Evolutionary conservation across 2,797 vertebrate species (phyloP).

Genomic region (Leptoclinus maculatus): DNA sequence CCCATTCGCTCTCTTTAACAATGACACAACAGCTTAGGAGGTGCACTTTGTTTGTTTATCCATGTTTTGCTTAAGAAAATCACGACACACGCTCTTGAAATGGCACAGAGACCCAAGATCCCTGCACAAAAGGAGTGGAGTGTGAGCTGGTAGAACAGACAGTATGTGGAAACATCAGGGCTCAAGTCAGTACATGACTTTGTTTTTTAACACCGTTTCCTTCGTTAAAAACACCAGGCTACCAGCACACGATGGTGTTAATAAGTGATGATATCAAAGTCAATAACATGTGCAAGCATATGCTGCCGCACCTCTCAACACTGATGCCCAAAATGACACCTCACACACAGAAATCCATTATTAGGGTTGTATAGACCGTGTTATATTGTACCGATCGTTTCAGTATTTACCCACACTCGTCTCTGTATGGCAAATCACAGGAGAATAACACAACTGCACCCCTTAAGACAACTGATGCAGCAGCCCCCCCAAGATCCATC

Average conservation of each 20-base stretch:
- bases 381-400: constrained; percentile 61
- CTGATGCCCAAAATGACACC: constrained; percentile 37
- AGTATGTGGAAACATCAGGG: constrained; percentile 29
- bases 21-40: neutral
- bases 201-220: constrained; percentile 4
- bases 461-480: constrained; percentile 25
- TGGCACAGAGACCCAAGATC: constrained; percentile 28
- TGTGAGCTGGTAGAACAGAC: constrained; percentile 11
- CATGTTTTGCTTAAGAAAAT: neutral
- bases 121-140: constrained; percentile 32
- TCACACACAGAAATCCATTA: constrained; percentile 52
- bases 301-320: constrained; percentile 9
- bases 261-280: constrained; percentile 35
- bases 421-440: constrained; percentile 53
- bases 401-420: constrained; percentile 58
- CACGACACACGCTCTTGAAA: constrained; percentile 19
- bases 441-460: constrained; percentile 53
- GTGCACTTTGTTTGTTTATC: neutral
- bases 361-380: constrained; percentile 52
- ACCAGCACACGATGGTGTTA: neutral
- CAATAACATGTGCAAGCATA: constrained; percentile 36
- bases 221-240: neutral
- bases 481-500: constrained; percentile 27
- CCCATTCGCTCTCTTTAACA: neutral
- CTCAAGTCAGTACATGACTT: constrained; percentile 37